A percentile compares a stretch with the other conserved stretches of the same genome.
These are phyloP conservation scores for Diploscapter pachys DNA, from an alignment of 1,140 invertebrate genomes.

Conservation along the genomic window DNA sequence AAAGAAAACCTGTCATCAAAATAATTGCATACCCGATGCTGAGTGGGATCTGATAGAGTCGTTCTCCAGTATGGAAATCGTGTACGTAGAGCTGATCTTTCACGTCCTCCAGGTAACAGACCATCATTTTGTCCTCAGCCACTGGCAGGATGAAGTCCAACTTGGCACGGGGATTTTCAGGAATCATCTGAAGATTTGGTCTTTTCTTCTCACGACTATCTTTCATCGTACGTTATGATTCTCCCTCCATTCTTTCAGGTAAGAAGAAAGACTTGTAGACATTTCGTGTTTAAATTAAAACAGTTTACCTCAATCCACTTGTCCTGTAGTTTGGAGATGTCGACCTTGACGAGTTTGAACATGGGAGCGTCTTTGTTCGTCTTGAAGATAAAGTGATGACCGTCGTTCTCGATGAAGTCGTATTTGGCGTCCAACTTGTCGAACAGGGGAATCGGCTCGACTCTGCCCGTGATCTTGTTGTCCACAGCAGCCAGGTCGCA, in stretches of 20 bases:
- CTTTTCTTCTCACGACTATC: too few relatives aligned
- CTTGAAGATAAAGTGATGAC: conserved; percentile 76
- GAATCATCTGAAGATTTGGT: conserved; percentile 64
- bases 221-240: too few relatives aligned
- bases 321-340: conserved; percentile 64
- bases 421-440: conserved; percentile 89
- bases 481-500: conserved; percentile 44
- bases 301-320: conserved; percentile 44
- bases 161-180: conserved; percentile 81
- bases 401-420: conserved; percentile 87
- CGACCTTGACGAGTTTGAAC: conserved; percentile 81
- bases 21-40: conserved; percentile 69
- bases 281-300: not conserved
- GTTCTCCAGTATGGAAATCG: conserved; percentile 71
- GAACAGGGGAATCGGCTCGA: conserved; percentile 63
- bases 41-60: conserved; percentile 64
- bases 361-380: conserved; percentile 91
- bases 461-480: conserved; percentile 46
- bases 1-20: not conserved
- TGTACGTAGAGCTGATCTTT: conserved; percentile 76
- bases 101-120: conserved; percentile 89
- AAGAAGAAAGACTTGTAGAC: too few relatives aligned
- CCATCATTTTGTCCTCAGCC: conserved; percentile 78
- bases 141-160: conserved; percentile 81
- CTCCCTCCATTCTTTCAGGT: conserved; percentile 58